These are phyloP conservation scores for Xylota sylvarum DNA, from an alignment of 2,888 invertebrate species.

Conservation along the genomic window DNA sequence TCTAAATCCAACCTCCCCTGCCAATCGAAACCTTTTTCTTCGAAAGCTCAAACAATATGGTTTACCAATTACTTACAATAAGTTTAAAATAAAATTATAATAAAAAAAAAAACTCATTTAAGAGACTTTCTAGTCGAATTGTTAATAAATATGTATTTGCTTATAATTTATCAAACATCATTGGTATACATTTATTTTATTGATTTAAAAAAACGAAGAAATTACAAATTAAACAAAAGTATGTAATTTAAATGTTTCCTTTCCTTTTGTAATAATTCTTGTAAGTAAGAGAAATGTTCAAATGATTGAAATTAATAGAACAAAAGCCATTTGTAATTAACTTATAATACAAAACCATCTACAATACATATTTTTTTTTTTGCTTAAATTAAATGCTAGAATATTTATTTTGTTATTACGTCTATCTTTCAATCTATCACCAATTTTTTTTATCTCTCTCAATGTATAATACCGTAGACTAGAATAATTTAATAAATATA, in stretches of 20 bases:
- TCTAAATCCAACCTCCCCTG: neutral
- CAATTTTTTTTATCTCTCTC: constrained; percentile 42
- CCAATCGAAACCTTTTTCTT: neutral
- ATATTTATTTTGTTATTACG: constrained; percentile 44
- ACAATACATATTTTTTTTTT: constrained; percentile 6
- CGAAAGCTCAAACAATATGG: neutral
- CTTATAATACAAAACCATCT: constrained; percentile 29
- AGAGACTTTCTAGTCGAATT: constrained; percentile 52
- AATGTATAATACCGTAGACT: constrained; percentile 55
- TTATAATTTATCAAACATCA: constrained; percentile 13
- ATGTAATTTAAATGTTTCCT: neutral
- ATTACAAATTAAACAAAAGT: too few relatives aligned
- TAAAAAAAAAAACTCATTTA: constrained; percentile 10
- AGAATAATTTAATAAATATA: constrained; percentile 32
- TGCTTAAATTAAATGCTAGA: constrained; percentile 16
- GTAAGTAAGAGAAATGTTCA: constrained; percentile 30
- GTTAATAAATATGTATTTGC: constrained; percentile 5
- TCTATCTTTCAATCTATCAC: constrained; percentile 40
- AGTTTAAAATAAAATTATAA: neutral
- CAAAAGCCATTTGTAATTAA: constrained; percentile 45
- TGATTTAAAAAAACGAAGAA: neutral
- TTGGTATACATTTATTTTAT: constrained; percentile 7
- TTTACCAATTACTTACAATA: neutral
- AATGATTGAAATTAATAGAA: constrained; percentile 21
- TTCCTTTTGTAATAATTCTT: neutral